Percentiles rank a stretch among this genome's conserved stretches.
Evolutionary conservation across 2,113 vertebrate species (phyloP).

Genomic region (Junco hyemalis): DNA sequence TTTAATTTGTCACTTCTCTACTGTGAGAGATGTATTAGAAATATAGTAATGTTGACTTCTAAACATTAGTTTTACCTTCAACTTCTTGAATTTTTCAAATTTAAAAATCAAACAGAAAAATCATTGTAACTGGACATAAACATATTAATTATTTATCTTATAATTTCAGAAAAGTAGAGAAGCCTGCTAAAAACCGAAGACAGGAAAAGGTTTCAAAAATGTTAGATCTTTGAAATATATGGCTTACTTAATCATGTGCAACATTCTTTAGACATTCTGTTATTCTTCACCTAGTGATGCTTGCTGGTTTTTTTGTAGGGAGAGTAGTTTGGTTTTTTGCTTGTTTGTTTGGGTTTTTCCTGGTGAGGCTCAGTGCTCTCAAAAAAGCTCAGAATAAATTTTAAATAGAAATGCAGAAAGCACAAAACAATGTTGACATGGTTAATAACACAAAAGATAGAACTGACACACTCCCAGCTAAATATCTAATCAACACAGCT

Average conservation of each 20-base stretch:
- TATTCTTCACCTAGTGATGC: neutral
- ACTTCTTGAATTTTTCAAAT: neutral
- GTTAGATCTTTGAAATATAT: neutral
- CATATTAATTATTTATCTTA: neutral
- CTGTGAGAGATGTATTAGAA: neutral
- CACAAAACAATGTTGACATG: neutral
- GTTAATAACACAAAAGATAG: neutral
- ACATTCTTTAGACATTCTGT: neutral
- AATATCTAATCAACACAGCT: neutral
- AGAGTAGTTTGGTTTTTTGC: accelerated
- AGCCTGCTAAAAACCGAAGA: neutral
- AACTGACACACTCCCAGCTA: neutral
- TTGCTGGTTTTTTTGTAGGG: neutral
- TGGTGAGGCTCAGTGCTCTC: neutral
- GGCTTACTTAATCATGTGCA: neutral
- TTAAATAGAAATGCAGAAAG: neutral
- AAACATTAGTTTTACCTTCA: neutral
- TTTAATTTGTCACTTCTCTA: neutral
- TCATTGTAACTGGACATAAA: neutral
- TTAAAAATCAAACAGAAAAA: neutral
- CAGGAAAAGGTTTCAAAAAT: neutral
- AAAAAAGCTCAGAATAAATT: neutral
- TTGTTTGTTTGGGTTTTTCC: neutral
- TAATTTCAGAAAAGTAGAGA: neutral
- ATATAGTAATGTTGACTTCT: neutral